phyloP scores from a whole-genome alignment of 1,140 invertebrate species.

The Drosophila persimilis region DNA sequence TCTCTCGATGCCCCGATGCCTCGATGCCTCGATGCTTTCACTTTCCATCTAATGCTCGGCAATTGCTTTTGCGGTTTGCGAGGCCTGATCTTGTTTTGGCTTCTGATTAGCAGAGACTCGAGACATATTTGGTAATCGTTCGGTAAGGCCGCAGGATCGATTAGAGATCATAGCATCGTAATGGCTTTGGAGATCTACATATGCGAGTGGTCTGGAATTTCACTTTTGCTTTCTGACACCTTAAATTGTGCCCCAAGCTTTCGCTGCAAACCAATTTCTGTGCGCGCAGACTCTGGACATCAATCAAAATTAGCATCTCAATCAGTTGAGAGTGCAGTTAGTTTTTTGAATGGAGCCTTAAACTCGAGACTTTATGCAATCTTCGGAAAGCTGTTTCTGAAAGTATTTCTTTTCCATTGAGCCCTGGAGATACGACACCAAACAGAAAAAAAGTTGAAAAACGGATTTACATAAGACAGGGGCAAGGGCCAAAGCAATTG shows the following conservation, averaged over 20 bases:
- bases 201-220: slow-evolving; percentile 40
- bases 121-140: slow-evolving; percentile 34
- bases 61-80: slow-evolving; percentile 61
- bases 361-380: slow-evolving; percentile 41
- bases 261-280: slow-evolving; percentile 55
- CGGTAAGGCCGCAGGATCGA: slow-evolving; percentile 4
- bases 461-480: too few relatives aligned
- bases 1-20: not conserved
- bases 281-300: slow-evolving; percentile 41
- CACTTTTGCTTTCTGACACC: slow-evolving; percentile 73
- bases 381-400: slow-evolving; percentile 10
- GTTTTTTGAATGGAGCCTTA: slow-evolving; percentile 10
- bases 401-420: slow-evolving; percentile 28
- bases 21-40: slow-evolving; percentile 53
- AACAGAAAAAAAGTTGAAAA: too few relatives aligned
- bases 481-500: slow-evolving; percentile 3
- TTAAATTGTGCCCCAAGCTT: slow-evolving; percentile 58
- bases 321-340: slow-evolving; percentile 52
- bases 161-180: slow-evolving; percentile 8
- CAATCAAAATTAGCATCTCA: slow-evolving; percentile 79
- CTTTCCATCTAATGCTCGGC: slow-evolving; percentile 65
- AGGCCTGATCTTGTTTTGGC: slow-evolving; percentile 44
- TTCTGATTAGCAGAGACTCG: slow-evolving; percentile 61
- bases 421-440: not conserved
- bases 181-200: slow-evolving; percentile 34